Base-by-base conservation (phyloP, 1,140 invertebrate genomes). In the Hycleus cichorii region DNA sequence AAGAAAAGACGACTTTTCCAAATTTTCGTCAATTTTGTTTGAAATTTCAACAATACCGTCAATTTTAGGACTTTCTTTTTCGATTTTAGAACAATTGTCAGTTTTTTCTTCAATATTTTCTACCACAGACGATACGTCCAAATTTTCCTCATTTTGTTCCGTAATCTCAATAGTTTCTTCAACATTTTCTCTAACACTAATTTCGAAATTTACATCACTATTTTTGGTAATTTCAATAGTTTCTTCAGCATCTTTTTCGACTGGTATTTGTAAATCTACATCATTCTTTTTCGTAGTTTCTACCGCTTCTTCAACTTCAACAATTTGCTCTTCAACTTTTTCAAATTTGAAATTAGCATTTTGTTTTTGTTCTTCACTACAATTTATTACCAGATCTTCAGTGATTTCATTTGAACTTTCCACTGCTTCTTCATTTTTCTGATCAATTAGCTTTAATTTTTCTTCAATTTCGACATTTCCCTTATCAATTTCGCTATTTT, bases 401-500 rank as follows among this genome's bases (percentile, higher is more conserved):
- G 18, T 18, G 1, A 18, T 18, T 18, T 18, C 18, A 18, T 18
- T 18, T 18, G 18, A 18, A 18, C 2, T 18, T 18, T 18, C 18
- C 18, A 18, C 18, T 18, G 18, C 18, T 18, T 18, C 18, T 18
- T 18, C 18, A 18, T 18, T 1, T 47, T 18, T 11, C 2, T 12
- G 45, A 8, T 47, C 45, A 9, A 47, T 32, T 32, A 7, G 1
- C 3, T 32, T 42, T 68, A 69, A 64, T 53, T 63, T 58, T 66
- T 39, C 64, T 69, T 60, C 67, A 64, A 71, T 67, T 56, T 66
- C 68, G 70, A 62, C 67, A 52, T 69, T 58, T 24, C 49, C 64
- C 62, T 18, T 18, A 18, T 58, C 64, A 58, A 52, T 64, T 67
- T 57, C 52, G 7, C 18, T 64, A 61, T 62, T 54, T 43, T 44